Evolutionary conservation across 2,888 invertebrate species (phyloP).

Genomic region (Heteromurus nitidus): DNA sequence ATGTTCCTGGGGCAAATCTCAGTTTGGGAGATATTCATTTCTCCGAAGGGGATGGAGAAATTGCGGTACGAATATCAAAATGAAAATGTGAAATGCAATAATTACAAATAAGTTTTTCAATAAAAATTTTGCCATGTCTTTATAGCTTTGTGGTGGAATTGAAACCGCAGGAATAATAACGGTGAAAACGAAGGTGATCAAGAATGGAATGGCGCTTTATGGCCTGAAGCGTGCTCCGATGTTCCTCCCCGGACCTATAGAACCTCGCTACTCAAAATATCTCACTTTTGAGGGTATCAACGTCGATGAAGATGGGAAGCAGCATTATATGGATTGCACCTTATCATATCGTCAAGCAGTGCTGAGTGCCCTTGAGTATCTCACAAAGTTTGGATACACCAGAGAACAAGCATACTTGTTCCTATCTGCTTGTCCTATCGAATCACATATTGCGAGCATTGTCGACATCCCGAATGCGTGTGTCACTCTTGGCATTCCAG

Average conservation of each 20-base stretch:
- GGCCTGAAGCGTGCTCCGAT: constrained; percentile 64
- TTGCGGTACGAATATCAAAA: constrained; percentile 54
- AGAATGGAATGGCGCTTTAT: constrained; percentile 61
- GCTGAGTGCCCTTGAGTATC: constrained; percentile 64
- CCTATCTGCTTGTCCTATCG: constrained; percentile 57
- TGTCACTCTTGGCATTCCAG: constrained; percentile 62
- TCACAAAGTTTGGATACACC: constrained; percentile 67
- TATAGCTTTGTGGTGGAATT: constrained; percentile 68
- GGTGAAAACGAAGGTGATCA: constrained; percentile 54
- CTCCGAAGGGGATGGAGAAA: constrained; percentile 69
- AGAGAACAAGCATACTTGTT: constrained; percentile 58
- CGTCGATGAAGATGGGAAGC: constrained; percentile 67
- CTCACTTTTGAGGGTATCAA: constrained; percentile 67
- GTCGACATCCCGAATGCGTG: constrained; percentile 66
- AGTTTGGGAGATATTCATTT: constrained; percentile 69
- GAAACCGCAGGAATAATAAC: constrained; percentile 68
- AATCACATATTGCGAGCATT: constrained; percentile 61
- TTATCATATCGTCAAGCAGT: constrained; percentile 66
- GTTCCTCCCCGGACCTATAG: constrained; percentile 65
- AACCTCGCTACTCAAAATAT: constrained; percentile 59
- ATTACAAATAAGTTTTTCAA: background rate
- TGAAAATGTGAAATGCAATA: background rate
- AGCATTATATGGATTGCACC: constrained; percentile 62
- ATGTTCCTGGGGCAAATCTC: constrained; percentile 67
- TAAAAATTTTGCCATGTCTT: constrained; percentile 9